Base-by-base conservation (phyloP, 1,140 invertebrate species). In the Bombus turneri region DNA sequence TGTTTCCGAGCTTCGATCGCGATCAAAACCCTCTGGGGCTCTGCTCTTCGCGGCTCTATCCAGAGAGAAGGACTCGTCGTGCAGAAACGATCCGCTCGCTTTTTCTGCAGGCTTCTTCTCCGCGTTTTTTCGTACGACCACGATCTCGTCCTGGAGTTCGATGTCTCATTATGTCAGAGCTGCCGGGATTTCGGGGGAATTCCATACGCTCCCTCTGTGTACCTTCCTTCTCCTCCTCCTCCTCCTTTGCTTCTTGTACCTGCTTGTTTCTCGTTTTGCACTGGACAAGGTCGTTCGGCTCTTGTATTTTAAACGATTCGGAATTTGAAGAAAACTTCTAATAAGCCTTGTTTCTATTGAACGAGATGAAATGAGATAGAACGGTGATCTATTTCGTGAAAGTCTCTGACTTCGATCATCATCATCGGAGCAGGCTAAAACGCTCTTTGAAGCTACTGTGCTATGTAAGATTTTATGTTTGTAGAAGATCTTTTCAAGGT, bases 91-190 rank as follows among this genome's bases (percentile, higher is more conserved):
- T 39, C 25, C 25, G 5, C 25, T 71, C 68, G 47, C 69, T 87
- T 85, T 90, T 83, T 81, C 83, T 84, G 79, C 18, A 39, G 59
- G 53, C 43, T 81, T 87, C 75, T 89, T 85, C n/a, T 59, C 59
- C 81, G 39, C 59, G 85, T 90, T 83, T 73, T 68, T 15, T 62
- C 59, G 59, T 62, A 62, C 59, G 64, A 66, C 77, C 78, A 83
- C 59, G 80, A 66, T 78, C 39, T 75, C 77, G 62, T 74, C 74
- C 37, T 15, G 72, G 57, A 74, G 86, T 90, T 90, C 86, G 85
- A 89, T 80, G 88, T 89, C 87, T 90, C 85, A 85, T 90, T 89
- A 90, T 90, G 88, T 89, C 88, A 90, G 85, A 90, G 81, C 79
- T 81, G 66, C 66, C 43, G 15, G 77, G 86, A 85, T 90, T 90